These are phyloP conservation scores for Drosophila busckii DNA, from an alignment of 1,140 invertebrate genomes.

Conservation along the genomic window DNA sequence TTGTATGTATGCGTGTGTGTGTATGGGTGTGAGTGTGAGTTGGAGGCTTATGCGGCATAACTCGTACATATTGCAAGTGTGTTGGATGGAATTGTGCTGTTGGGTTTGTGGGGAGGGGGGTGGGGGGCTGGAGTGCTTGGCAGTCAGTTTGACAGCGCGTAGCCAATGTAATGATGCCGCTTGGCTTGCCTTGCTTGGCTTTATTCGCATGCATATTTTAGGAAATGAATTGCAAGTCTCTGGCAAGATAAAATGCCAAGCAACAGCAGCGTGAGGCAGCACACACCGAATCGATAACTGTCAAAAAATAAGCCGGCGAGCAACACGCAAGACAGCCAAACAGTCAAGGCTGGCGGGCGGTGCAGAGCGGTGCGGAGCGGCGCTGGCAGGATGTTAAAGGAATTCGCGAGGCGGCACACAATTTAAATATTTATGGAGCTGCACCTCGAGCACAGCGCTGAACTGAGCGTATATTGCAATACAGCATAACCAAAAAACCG, in stretches of 20 bases:
- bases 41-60: constrained; percentile 54
- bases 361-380: background rate
- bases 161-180: constrained; percentile 57
- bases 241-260: constrained; percentile 52
- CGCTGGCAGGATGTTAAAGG: background rate
- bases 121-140: background rate
- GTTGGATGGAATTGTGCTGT: constrained; percentile 12
- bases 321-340: constrained; percentile 56
- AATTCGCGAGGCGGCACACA: constrained; percentile 42
- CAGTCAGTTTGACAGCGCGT: constrained; percentile 47
- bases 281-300: constrained; percentile 62
- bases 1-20: no score
- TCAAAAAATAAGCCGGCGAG: constrained; percentile 71
- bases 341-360: constrained; percentile 40
- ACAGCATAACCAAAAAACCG: constrained; percentile 71
- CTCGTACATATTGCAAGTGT: constrained; percentile 58
- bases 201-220: constrained; percentile 62
- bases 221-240: constrained; percentile 57
- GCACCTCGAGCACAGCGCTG: constrained; percentile 42
- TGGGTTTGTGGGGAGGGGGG: background rate
- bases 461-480: no score
- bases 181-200: constrained; percentile 20
- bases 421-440: constrained; percentile 73
- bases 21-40: constrained; percentile 34
- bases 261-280: constrained; percentile 28